A percentile compares a stretch with the other conserved stretches of the same genome.
phyloP scores from a whole-genome alignment of 2,888 invertebrate species.

The Cyaniris semiargus region DNA sequence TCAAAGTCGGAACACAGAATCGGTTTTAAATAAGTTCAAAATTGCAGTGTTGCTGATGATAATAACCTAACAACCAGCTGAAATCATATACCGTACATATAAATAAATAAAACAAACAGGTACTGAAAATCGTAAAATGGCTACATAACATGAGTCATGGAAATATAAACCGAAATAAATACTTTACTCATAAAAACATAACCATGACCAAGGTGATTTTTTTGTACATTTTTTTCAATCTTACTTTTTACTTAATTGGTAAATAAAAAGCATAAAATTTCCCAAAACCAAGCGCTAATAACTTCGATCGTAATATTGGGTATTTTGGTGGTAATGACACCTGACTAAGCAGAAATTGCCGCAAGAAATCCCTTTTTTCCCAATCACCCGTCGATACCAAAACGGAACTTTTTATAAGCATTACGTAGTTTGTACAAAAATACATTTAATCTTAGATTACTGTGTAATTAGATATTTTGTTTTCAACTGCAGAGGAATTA shows the following conservation, averaged over 20 bases:
- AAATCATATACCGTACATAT: not conserved
- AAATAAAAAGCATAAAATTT: not conserved
- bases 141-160: not conserved
- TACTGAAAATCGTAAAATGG: not conserved
- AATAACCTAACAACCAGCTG: not conserved
- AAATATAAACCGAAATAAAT: not conserved
- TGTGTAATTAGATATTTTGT: conserved; percentile 6
- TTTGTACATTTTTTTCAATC: not conserved
- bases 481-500: not conserved
- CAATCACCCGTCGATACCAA: conserved; percentile 8
- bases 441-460: not conserved
- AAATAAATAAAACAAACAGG: not conserved
- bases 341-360: not conserved
- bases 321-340: conserved; percentile 8
- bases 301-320: not conserved
- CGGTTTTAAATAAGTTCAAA: not conserved
- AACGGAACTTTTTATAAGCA: not conserved
- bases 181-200: not conserved
- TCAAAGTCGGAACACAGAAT: no score
- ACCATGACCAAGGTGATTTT: not conserved
- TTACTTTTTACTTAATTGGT: not conserved
- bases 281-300: not conserved
- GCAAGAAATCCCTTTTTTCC: not conserved
- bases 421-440: conserved; percentile 13
- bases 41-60: not conserved